Base-by-base conservation (phyloP, 2,888 invertebrate genomes). In the Melanchra persicariae region DNA sequence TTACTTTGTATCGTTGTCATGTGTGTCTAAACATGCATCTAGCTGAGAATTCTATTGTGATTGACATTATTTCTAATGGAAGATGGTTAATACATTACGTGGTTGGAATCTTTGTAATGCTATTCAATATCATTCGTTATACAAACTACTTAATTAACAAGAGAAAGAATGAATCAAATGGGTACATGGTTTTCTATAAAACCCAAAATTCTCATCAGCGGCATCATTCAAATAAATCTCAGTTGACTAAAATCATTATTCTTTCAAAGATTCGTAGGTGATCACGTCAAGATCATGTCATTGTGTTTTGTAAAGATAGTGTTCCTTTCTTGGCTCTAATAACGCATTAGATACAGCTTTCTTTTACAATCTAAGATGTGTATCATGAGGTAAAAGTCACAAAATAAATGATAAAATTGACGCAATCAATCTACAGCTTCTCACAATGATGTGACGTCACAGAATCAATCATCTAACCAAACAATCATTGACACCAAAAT, bases 391-490 rank as follows among this genome's bases (percentile, higher is more conserved):
- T n/a, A 65, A 79, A 57, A 51, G 9, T 12, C 3, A 24, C 26
- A 37, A 59, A 57, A 58, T 34, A 19, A 17, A 45, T 24, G 51
- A 79, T 60, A 74, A 72, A 12, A 30, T 12, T 59, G 52, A 62
- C 24, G 40, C 34, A 47, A 67, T 62, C 40, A 63, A 52, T 71
- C 22, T 6, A 47, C 37, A 62, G 19, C n/a, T 17, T 45, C 49
- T 61, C n/a, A 58, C 34, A 19, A 19, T n/a, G 47, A 54, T 58
- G 34, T 74, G 70, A 79, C 79, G 67, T 82, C 79, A 78, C 12
- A 52, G 4, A 45, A 79, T 82, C 64, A 55, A 82, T 82, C 83
- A 80, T 64, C 19, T 43, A 17, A 22, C 22, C 26, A 47, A 30
- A 55, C 62, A 70, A 15, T 66, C 26, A 74, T 49, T 70, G 74